Evolutionary conservation across 2,797 vertebrate species (phyloP), one percentile per base, ranked within the genome.

Genomic region (Acridotheres tristis): DNA sequence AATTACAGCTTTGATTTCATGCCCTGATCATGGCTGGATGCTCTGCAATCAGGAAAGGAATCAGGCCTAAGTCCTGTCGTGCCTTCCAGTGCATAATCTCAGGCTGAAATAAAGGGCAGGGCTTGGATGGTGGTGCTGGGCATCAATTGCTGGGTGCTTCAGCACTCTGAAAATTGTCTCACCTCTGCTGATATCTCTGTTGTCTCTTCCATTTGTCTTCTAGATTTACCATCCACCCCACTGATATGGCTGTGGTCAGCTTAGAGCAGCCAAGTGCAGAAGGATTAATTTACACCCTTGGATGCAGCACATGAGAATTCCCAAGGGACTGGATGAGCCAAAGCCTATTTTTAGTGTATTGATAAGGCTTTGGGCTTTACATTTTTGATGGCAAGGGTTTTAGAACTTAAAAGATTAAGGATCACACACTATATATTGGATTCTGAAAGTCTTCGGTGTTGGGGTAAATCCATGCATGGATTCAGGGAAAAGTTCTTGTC

Each of bases 241-340:
- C 1, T 14, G 45, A 17, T 13, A 3, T 8, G 21, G 10, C 20
- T 32, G 6, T 68, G 27, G 8, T 22, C 40, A 63, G 19, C 43
- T 36, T 22, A 57, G 29, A 76, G 38, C 63, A 87, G 50, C 27
- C 62, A 74, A 72, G 66, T 51, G 48, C 13, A 76, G 50, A 61
- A 81, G 13, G 47, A 62, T 58, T 29, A 23, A 3, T 89, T 61
- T 58, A 15, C 23, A 16, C 16, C 42, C 14, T 43, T 50, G 59
- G 42, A 40, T 75, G 58, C 17, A 78, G 40, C 36, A n/a, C 11
- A 29, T 20, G 32, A 75, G 29, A 68, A 68, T 57, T 75, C 38
- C 0, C 0, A 68, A 66, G 4, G 10, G 8, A 30, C 3, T n/a
- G 43, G 34, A 43, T 58, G 25, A 68, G 7, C 13, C 15, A 45